Evolutionary conservation across 1,140 invertebrate genomes (phyloP), one percentile per base, ranked within the genome.

Genomic region (Magallana ariakensis): DNA sequence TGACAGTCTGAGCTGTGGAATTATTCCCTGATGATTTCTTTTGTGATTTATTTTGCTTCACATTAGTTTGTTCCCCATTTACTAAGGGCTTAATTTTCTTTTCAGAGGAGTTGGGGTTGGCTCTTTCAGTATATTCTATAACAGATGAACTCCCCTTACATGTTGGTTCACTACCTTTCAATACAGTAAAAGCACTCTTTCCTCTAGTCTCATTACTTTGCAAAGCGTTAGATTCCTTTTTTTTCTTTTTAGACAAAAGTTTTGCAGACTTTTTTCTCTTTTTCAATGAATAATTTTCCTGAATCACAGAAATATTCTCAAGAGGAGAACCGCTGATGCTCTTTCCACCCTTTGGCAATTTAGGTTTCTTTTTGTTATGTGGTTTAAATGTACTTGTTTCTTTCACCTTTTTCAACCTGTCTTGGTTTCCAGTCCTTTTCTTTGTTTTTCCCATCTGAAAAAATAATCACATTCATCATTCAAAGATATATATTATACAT

Each of bases 361-460:
- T 75, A 7, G 66, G 13, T 13, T 75, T 75, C 66, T 75, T 75
- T 75, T 26, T 75, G 8, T 16, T n/a, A 26, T 75, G 66, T 10
- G 66, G 66, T 75, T 75, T 75, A 26, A 75, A 75, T 10, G 66
- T 75, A 26, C 22, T 75, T 19, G 66, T 26, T 13, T 75, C 22
- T 26, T 75, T 75, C 10, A 75, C 66, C 15, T 26, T 75, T 60
- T 60, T 60, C 15, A 60, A 46, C 33, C 33, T 15, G 13, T 26
- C 66, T 33, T 19, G 9, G 22, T 75, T 26, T 75, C 13, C 33
- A 11, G 11, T 75, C 13, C 26, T 75, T 26, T 75, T 19, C 66
- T 75, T 75, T 75, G 26, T 75, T 75, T 75, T 75, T 33, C 66
- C 66, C 66, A 75, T 75, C 22, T 75, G 66, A 9, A 75, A 75